Base-by-base conservation (phyloP, 1,140 invertebrate species). In the Drosophila ohnishii region DNA sequence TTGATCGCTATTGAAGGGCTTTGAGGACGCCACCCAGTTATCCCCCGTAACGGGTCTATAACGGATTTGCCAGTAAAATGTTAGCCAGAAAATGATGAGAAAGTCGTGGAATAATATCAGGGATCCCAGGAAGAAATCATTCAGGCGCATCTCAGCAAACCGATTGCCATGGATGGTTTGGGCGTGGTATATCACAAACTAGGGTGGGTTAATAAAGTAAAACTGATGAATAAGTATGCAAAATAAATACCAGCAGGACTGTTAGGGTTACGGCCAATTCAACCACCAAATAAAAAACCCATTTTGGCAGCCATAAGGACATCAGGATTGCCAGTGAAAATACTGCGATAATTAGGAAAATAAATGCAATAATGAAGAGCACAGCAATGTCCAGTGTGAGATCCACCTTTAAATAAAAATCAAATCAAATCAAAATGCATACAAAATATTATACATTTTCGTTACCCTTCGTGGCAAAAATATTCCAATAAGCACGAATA, bases 81-180 rank as follows among this genome's bases (percentile, higher is more conserved):
- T 83, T 19, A 90, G n/a, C 83, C 88, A 90, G 42, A 64, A 83
- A 10, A 90, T 72, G 8, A 90, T 64, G 9, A 80, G 75, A 25
- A 90, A 81, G 48, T 90, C 87, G 22, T 90, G 83, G 14, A 89
- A 90, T 0, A 90, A 57, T 40, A 90, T 87, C 1, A 90, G 32
- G 0, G 88, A 80, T 11, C 45, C 87, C 28, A 87, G 35, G 7
- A 70, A 19, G 8, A 32, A 67, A 4, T 90, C 88, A 16, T 84
- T 72, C 2, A 84, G 30, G 0, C 79, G 73, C 86, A 90, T 90
- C 59, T 90, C 87, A 0, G 79, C 86, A 16, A 80, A 90, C 3
- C 86, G 75, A 44, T 60, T 53, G 1, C 86, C 86, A 64, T 63
- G 35, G 2, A 90, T 90, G 5, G 82, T 86, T 44, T 90, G 86